Percentiles rank a stretch among this genome's conserved stretches.
Conservation (phyloP, 2,113 vertebrate genomes). For the Bathybates hornii region DNA sequence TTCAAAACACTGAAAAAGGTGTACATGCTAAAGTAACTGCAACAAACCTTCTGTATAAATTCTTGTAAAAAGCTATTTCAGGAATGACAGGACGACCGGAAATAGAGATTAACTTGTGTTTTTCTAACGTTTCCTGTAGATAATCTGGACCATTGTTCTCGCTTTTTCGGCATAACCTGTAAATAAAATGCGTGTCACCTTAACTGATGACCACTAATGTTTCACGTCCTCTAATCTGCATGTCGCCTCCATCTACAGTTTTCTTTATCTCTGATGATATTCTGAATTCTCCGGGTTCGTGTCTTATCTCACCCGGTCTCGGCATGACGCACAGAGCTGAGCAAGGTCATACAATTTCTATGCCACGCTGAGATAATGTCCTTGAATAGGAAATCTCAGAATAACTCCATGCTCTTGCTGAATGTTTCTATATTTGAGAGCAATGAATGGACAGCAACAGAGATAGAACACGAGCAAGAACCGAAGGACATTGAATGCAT, state of each 20-base stretch:
- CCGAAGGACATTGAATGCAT: not conserved
- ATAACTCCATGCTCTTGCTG: not conserved
- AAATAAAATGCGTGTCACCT: not conserved
- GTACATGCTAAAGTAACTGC: not conserved
- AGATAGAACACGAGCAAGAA: not conserved
- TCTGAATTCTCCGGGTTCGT: slow-evolving; percentile 23
- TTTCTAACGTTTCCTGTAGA: not conserved
- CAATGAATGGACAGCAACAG: not conserved
- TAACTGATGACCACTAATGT: not conserved
- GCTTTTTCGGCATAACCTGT: not conserved
- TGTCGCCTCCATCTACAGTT: slow-evolving; percentile 4
- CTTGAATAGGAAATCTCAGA: not conserved
- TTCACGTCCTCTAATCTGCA: not conserved
- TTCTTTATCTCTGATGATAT: slow-evolving; percentile 24
- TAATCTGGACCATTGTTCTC: not conserved
- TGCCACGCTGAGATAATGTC: slow-evolving; percentile 1
- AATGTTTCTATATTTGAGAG: slow-evolving; percentile 6
- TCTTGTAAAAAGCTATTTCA: not conserved
- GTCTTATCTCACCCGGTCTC: slow-evolving; percentile 37
- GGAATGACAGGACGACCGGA: not conserved
- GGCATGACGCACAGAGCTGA: slow-evolving; percentile 35
- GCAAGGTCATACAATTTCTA: slow-evolving; percentile 35
- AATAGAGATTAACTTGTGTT: not conserved
- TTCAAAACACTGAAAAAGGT: not conserved
- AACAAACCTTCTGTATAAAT: not conserved